Evolutionary conservation across 2,888 invertebrate species (phyloP).

Genomic region (Tetanocera ferruginea): DNA sequence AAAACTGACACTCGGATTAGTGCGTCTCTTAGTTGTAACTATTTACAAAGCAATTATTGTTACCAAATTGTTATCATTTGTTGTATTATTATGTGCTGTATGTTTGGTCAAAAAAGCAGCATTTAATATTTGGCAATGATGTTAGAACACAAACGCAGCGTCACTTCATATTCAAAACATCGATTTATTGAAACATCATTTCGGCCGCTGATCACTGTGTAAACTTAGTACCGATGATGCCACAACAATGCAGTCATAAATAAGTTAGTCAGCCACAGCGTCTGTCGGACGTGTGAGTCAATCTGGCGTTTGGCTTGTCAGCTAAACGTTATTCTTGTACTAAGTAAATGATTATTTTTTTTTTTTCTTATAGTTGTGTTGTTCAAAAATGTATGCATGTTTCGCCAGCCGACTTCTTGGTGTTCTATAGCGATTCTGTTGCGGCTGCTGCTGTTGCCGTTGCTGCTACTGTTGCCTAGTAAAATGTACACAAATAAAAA

Average conservation of each 20-base stretch:
- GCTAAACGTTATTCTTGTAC: neutral
- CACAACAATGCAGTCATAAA: conserved; percentile 27
- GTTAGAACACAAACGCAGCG: neutral
- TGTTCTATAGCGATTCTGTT: conserved; percentile 2
- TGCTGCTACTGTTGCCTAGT: conserved; percentile 14
- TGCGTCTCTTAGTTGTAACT: neutral
- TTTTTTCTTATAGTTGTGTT: neutral
- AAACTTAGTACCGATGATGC: conserved; percentile 25
- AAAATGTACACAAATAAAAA: conserved; percentile 24
- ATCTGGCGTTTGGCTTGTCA: neutral
- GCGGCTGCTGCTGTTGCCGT: conserved; percentile 10
- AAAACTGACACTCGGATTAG: no score
- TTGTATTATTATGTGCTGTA: neutral
- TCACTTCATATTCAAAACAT: neutral
- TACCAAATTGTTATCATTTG: neutral
- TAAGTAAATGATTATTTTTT: neutral
- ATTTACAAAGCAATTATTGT: neutral
- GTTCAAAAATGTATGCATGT: conserved; percentile 8
- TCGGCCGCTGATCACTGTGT: neutral
- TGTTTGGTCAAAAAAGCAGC: neutral
- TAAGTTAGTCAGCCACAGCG: conserved; percentile 4
- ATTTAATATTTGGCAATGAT: neutral
- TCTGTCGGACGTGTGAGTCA: neutral
- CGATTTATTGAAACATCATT: neutral
- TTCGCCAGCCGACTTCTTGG: neutral